Evolutionary conservation across 2,888 invertebrate genomes (phyloP).

Genomic region (Neoscelio sp.): DNA sequence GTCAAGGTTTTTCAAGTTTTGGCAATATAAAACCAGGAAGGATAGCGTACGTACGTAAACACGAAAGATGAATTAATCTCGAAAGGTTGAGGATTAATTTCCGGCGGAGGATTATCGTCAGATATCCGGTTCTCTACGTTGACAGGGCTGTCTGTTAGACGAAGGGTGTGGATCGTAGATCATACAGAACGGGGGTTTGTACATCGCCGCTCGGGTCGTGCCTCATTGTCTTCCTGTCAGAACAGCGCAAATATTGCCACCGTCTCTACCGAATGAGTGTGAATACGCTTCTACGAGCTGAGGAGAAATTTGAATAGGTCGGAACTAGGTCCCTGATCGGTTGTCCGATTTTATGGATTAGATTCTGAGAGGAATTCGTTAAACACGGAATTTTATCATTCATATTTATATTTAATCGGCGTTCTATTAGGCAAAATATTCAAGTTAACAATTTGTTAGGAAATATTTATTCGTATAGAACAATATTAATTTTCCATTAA

Average conservation of each 20-base stretch:
- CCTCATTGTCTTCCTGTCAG: conserved; percentile 81
- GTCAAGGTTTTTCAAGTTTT: conserved; percentile 44
- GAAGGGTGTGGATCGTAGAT: conserved; percentile 73
- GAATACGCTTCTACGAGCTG: conserved; percentile 40
- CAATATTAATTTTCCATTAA: too few relatives aligned
- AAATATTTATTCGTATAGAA: too few relatives aligned
- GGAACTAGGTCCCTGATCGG: conserved; percentile 29
- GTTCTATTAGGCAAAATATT: too few relatives aligned
- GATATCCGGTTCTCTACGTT: conserved; percentile 68
- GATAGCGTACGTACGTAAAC: conserved; percentile 53
- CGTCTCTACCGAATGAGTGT: conserved; percentile 74
- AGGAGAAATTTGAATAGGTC: conserved; percentile 34
- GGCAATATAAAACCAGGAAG: conserved; percentile 39
- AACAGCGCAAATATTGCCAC: conserved; percentile 81
- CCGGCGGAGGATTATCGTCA: conserved; percentile 75
- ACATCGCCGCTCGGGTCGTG: conserved; percentile 77
- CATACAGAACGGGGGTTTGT: conserved; percentile 73
- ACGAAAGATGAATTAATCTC: conserved; percentile 70
- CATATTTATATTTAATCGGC: too few relatives aligned
- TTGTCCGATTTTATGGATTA: conserved; percentile 18
- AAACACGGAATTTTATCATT: too few relatives aligned
- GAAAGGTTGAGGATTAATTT: conserved; percentile 76
- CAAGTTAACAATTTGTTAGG: too few relatives aligned
- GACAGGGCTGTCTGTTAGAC: conserved; percentile 60
- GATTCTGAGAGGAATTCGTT: too few relatives aligned